Conservation (phyloP, 2,888 invertebrate species). For the Pediacus dermestoides region DNA sequence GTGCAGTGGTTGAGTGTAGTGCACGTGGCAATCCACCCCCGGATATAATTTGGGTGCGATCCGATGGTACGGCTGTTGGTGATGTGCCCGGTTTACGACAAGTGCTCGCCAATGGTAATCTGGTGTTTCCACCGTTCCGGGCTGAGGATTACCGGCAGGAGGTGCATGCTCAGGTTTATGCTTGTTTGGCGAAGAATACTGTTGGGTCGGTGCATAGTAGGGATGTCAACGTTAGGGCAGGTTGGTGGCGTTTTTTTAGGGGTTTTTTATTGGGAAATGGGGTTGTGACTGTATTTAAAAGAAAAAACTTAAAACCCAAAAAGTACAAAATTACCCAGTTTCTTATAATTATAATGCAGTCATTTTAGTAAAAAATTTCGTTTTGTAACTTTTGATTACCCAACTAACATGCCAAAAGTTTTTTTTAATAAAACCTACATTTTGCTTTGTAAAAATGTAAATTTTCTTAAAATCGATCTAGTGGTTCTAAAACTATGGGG, state of each 20-base stretch:
- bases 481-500: too few relatives aligned
- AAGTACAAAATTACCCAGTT: too few relatives aligned
- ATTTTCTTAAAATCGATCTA: too few relatives aligned
- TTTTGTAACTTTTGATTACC: too few relatives aligned
- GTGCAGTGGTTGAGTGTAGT: slow-evolving; percentile 88
- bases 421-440: too few relatives aligned
- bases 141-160: slow-evolving; percentile 91
- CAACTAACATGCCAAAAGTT: too few relatives aligned
- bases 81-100: slow-evolving; percentile 72
- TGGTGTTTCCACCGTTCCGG: slow-evolving; percentile 91
- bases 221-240: slow-evolving; percentile 91
- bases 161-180: slow-evolving; percentile 91
- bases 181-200: slow-evolving; percentile 84
- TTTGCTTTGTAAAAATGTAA: too few relatives aligned
- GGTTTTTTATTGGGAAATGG: too few relatives aligned
- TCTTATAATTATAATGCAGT: too few relatives aligned
- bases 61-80: slow-evolving; percentile 86
- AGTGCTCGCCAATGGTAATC: slow-evolving; percentile 81
- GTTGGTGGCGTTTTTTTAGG: slow-evolving; percentile 59
- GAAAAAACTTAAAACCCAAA: too few relatives aligned
- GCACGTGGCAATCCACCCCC: slow-evolving; percentile 87
- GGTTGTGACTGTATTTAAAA: too few relatives aligned
- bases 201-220: slow-evolving; percentile 88
- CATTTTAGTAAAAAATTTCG: too few relatives aligned
- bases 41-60: slow-evolving; percentile 89